phyloP scores from a whole-genome alignment of 2,797 vertebrate species.

The Anniella stebbinsi region DNA sequence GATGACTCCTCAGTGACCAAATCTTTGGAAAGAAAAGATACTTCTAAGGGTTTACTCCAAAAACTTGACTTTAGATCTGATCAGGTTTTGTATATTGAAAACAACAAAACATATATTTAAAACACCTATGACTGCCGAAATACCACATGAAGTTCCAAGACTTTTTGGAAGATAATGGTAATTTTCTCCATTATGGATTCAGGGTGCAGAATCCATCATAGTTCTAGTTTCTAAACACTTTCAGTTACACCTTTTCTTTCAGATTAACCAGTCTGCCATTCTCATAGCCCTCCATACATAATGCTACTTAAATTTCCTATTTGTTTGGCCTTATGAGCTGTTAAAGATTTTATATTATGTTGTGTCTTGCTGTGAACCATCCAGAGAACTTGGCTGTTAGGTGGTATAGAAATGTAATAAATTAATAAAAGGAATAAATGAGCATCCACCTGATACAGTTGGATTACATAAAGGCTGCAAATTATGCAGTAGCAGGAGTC shows the following conservation, averaged over 20 bases:
- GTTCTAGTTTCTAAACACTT: background rate
- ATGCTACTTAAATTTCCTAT: slow-evolving; percentile 42
- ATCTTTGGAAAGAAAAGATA: background rate
- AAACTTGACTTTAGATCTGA: background rate
- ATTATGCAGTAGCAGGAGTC: slow-evolving; percentile 48
- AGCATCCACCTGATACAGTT: slow-evolving; percentile 50
- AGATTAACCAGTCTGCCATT: background rate
- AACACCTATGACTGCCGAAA: background rate
- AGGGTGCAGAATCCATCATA: background rate
- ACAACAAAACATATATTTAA: background rate
- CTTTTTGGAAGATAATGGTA: background rate
- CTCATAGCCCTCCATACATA: slow-evolving; percentile 27
- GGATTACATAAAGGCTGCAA: slow-evolving; percentile 46
- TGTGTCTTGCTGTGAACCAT: too few species aligned
- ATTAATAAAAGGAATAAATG: too few species aligned
- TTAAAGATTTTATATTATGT: too few species aligned
- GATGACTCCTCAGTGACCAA: background rate
- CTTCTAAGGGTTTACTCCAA: background rate
- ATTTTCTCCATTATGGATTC: background rate
- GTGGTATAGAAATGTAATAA: too few species aligned
- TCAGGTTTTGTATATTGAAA: background rate
- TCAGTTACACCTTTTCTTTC: slow-evolving; percentile 21
- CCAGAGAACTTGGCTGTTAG: too few species aligned
- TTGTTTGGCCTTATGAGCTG: slow-evolving; percentile 56
- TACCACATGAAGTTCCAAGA: background rate